phyloP scores from a whole-genome alignment of 2,797 vertebrate species.

The Iguana delicatissima region DNA sequence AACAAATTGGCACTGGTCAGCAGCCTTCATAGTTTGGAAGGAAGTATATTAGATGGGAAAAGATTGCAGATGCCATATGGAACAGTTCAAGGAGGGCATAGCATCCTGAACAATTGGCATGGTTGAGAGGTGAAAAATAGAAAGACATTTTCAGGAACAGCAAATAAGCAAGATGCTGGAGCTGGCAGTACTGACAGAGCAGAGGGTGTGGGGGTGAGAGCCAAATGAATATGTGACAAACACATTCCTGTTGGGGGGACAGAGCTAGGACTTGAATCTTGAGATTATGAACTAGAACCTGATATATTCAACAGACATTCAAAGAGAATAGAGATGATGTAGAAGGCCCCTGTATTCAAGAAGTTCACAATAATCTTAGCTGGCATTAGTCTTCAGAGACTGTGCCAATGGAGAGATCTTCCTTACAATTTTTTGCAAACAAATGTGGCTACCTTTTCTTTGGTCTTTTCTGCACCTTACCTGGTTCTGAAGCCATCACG shows the following conservation, averaged over 20 bases:
- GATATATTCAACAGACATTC: not conserved
- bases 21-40: conserved; percentile 4
- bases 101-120: conserved; percentile 24
- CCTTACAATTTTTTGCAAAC: not conserved
- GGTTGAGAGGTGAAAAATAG: not conserved
- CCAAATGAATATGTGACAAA: conserved; percentile 38
- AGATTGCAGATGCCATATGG: conserved; percentile 25
- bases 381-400: not conserved
- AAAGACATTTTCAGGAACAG: conserved; percentile 29
- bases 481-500: too few species aligned
- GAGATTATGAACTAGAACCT: not conserved
- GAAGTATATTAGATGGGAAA: not conserved
- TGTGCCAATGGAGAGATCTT: not conserved
- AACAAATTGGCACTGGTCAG: conserved; percentile 1
- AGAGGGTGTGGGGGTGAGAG: conserved; percentile 49
- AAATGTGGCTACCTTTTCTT: not conserved
- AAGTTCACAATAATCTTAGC: not conserved
- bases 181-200: conserved; percentile 32
- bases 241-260: not conserved
- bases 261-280: conserved; percentile 11
- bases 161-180: conserved; percentile 32
- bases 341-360: not conserved
- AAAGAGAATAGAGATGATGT: not conserved
- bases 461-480: too few species aligned
- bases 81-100: conserved; percentile 45